phyloP scores from a whole-genome alignment of 2,888 invertebrate species.

The Trilocha varians region DNA sequence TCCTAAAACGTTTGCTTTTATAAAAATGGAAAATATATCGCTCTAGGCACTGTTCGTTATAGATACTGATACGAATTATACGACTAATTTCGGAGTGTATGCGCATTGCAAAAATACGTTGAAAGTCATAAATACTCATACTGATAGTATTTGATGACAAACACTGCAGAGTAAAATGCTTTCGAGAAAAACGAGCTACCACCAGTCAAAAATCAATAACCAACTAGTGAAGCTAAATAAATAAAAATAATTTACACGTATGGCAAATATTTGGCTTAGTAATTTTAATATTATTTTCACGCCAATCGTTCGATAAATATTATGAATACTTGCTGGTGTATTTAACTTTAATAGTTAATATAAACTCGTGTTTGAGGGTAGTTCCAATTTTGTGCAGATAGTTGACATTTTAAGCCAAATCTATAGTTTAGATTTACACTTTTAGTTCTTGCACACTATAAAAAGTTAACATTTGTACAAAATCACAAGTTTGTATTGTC shows the following conservation, averaged over 20 bases:
- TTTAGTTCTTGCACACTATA: not conserved
- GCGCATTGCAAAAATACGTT: conserved; percentile 28
- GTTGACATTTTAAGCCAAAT: not conserved
- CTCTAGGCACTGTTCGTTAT: conserved; percentile 51
- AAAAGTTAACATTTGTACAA: too few relatives aligned
- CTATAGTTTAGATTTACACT: not conserved
- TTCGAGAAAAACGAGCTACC: conserved; percentile 20
- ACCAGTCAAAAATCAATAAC: conserved; percentile 11
- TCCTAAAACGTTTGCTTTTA: conserved; percentile 37
- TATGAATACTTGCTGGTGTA: conserved; percentile 11
- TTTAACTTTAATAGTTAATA: conserved; percentile 6
- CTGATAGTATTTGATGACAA: conserved; percentile 62
- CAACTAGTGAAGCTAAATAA: conserved; percentile 41
- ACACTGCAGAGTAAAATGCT: conserved; percentile 59
- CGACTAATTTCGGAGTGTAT: conserved; percentile 12
- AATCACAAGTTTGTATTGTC: not conserved
- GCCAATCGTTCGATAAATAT: conserved; percentile 16
- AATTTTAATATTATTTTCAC: conserved; percentile 34
- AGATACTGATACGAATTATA: conserved; percentile 6
- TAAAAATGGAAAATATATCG: conserved; percentile 49
- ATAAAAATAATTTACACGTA: conserved; percentile 59
- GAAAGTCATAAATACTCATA: conserved; percentile 48
- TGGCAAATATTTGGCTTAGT: conserved; percentile 72
- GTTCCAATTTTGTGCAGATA: not conserved
- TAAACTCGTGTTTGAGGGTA: not conserved